A percentile compares a stretch with the other conserved stretches of the same genome.
These are phyloP conservation scores for Xanthorhoe designata DNA, from an alignment of 2,888 invertebrate species.

Conservation along the genomic window DNA sequence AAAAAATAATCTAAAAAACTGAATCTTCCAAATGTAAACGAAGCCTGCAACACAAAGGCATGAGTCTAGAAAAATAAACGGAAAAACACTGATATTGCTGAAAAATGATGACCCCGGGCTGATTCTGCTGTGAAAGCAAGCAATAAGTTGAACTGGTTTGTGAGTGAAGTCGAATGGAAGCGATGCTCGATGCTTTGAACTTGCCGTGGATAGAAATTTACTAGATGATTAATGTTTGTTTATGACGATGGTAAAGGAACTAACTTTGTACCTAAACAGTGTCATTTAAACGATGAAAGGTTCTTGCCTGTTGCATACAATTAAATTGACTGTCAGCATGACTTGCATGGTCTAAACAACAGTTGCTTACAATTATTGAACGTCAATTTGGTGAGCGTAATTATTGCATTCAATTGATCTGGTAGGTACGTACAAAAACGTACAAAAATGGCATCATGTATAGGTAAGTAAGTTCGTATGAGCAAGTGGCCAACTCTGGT, in stretches of 20 bases:
- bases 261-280: not conserved
- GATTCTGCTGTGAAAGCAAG: slow-evolving; percentile 54
- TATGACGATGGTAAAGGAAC: not conserved
- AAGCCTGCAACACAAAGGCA: slow-evolving; percentile 11
- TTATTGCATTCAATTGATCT: too few species aligned
- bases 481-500: too few species aligned
- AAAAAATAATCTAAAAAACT: not conserved
- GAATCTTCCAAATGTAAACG: not conserved
- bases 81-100: slow-evolving; percentile 26
- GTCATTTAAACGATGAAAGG: too few species aligned
- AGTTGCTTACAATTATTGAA: too few species aligned
- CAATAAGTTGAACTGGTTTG: slow-evolving; percentile 51
- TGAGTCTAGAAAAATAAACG: slow-evolving; percentile 7
- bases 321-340: too few species aligned
- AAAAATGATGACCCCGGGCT: slow-evolving; percentile 46
- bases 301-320: too few species aligned
- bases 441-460: too few species aligned
- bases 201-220: not conserved
- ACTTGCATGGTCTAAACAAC: too few species aligned
- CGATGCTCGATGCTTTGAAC: slow-evolving; percentile 17
- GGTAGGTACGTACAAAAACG: too few species aligned
- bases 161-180: slow-evolving; percentile 23
- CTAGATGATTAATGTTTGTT: slow-evolving; percentile 1
- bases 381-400: too few species aligned
- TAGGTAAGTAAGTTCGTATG: too few species aligned